Evolutionary conservation across 2,113 vertebrate species (phyloP), one percentile per base, ranked within the genome.

Genomic region (Phylloscopus trochiloides): DNA sequence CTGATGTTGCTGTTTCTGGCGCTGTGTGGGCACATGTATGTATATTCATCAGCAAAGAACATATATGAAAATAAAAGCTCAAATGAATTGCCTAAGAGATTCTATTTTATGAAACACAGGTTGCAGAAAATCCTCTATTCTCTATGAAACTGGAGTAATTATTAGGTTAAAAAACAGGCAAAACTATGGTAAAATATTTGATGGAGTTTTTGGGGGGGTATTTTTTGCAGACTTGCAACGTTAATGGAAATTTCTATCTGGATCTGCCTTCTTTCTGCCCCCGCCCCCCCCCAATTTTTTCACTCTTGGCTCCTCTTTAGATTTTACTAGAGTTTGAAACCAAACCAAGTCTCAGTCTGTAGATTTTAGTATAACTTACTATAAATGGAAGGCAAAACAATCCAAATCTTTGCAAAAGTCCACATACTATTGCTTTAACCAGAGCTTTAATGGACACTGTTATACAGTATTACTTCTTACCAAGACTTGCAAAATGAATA

Each of bases 11-110:
- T 93, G 9, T 75, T 88, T 74, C 57, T 75, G 38, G 15, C 17
- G 58, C 42, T 78, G 20, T 6, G 1, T 18, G 14, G 20, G 5
- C 40, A 38, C 0, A 1, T 40, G 7, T 29, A 18, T 18, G 17
- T 65, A 7, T 77, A 36, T 57, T 70, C 34, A 43, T 48, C 13
- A 34, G 16, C 12, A 52, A 66, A 92, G 50, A 55, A 51, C 19
- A 24, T 36, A 45, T 12, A 18, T 51, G 19, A 90, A 67, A 58
- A 71, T 20, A 76, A 61, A 87, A 58, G 5, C 42, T 71, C n/a
- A 55, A 51, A 1, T 43, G 9, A 24, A 31, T 82, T 79, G 17
- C 22, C 47, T 43, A 75, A 59, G 57, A 10, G 17, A 32, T 26
- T 28, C 2, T 62, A 9, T 31, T 61, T 21, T 24, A 61, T 3